Conservation (phyloP, 2,797 vertebrate species). For the Nyctalus aviator region DNA sequence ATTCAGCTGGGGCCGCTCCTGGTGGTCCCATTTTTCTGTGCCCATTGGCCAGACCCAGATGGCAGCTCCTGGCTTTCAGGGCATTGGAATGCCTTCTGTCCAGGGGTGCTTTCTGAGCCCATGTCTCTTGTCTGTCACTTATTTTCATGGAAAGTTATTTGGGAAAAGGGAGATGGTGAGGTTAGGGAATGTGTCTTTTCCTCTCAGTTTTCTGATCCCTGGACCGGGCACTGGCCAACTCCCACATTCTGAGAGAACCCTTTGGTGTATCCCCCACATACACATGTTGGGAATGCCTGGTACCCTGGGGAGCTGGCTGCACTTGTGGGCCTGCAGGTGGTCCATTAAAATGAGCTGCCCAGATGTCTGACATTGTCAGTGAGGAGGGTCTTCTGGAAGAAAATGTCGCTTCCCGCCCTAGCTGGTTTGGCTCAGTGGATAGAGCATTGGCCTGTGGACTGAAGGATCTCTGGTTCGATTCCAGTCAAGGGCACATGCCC, state of each 20-base stretch:
- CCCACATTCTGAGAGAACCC: not conserved
- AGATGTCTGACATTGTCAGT: not conserved
- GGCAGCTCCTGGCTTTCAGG: not conserved
- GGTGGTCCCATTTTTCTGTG: not conserved
- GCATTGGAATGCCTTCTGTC: not conserved
- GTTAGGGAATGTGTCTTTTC: not conserved
- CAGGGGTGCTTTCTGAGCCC: not conserved
- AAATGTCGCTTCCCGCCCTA: not conserved
- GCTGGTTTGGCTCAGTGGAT: no score
- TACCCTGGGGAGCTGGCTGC: not conserved
- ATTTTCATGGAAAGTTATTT: not conserved
- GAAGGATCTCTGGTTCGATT: no score
- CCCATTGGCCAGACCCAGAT: not conserved
- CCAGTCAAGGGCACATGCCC: no score
- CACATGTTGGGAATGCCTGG: not conserved
- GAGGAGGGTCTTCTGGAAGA: not conserved
- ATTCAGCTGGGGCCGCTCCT: not conserved
- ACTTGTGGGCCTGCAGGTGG: fast-evolving
- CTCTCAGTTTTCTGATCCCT: not conserved
- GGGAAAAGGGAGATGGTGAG: not conserved
- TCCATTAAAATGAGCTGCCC: not conserved
- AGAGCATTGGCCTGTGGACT: no score
- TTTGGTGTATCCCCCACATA: not conserved
- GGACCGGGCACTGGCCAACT: no score
- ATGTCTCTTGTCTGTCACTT: not conserved